phyloP scores from a whole-genome alignment of 2,797 vertebrate genomes.

The Centroberyx gerrardi region DNA sequence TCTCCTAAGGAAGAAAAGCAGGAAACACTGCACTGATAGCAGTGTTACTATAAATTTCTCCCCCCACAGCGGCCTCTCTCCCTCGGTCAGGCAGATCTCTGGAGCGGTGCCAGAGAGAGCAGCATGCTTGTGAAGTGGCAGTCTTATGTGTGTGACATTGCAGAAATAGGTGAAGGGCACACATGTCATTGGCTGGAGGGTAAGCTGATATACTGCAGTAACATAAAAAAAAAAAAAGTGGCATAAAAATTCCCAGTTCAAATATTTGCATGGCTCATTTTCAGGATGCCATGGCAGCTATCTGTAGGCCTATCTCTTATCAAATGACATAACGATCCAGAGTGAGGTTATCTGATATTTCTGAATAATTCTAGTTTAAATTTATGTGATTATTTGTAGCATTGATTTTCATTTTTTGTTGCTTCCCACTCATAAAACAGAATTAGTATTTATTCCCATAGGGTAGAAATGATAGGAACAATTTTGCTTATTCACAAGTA shows the following conservation, averaged over 20 bases:
- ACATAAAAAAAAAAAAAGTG: conserved; percentile 48
- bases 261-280: conserved; percentile 47
- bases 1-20: neutral
- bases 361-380: conserved; percentile 1
- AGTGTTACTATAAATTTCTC: neutral
- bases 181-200: conserved; percentile 45
- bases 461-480: neutral
- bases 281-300: conserved; percentile 39
- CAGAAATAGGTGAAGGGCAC: conserved; percentile 64
- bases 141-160: conserved; percentile 50
- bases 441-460: neutral
- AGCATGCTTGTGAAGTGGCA: conserved; percentile 53
- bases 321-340: conserved; percentile 16
- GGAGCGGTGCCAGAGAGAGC: conserved; percentile 58
- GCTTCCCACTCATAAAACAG: conserved; percentile 4
- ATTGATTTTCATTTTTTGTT: neutral
- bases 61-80: neutral
- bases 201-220: conserved; percentile 65
- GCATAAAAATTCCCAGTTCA: conserved; percentile 62
- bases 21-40: conserved; percentile 4
- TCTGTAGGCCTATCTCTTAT: conserved; percentile 39
- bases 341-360: neutral
- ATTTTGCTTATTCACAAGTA: conserved; percentile 1
- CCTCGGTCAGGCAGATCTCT: conserved; percentile 25
- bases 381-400: conserved; percentile 2